Percentiles rank a stretch among this genome's conserved stretches.
These are phyloP conservation scores for Thecocarcelia acutangulata DNA, from an alignment of 2,888 invertebrate species.

Conservation along the genomic window DNA sequence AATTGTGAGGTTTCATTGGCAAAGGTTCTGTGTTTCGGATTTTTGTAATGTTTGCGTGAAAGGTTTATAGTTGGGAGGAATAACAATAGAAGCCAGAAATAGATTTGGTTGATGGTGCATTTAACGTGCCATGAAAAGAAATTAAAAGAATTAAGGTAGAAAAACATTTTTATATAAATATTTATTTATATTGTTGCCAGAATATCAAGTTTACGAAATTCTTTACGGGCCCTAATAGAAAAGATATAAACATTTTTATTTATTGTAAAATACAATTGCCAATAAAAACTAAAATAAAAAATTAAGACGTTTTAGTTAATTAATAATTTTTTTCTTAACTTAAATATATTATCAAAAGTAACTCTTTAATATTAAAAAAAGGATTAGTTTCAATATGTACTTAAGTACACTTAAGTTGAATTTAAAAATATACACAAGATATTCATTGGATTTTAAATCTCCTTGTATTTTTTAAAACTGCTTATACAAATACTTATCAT, in stretches of 20 bases:
- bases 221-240: constrained; percentile 47
- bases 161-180: constrained; percentile 23
- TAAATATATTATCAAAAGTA: too few species aligned
- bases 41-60: constrained; percentile 33
- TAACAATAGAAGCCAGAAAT: constrained; percentile 38
- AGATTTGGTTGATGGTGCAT: constrained; percentile 53
- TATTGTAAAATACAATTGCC: constrained; percentile 40
- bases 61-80: constrained; percentile 32
- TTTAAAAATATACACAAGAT: too few species aligned
- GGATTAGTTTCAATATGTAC: too few species aligned
- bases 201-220: constrained; percentile 57
- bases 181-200: constrained; percentile 52
- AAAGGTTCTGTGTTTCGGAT: constrained; percentile 83
- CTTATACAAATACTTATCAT: too few species aligned
- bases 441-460: too few species aligned
- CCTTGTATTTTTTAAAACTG: too few species aligned
- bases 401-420: too few species aligned
- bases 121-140: constrained; percentile 62
- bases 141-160: constrained; percentile 44
- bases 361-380: too few species aligned
- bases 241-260: constrained; percentile 45
- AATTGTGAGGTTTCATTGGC: constrained; percentile 89
- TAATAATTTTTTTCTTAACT: too few species aligned
- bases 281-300: constrained; percentile 1
- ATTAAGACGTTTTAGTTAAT: background rate